These are phyloP conservation scores for Eremobia ochroleuca DNA, from an alignment of 2,888 invertebrate genomes.

Conservation along the genomic window DNA sequence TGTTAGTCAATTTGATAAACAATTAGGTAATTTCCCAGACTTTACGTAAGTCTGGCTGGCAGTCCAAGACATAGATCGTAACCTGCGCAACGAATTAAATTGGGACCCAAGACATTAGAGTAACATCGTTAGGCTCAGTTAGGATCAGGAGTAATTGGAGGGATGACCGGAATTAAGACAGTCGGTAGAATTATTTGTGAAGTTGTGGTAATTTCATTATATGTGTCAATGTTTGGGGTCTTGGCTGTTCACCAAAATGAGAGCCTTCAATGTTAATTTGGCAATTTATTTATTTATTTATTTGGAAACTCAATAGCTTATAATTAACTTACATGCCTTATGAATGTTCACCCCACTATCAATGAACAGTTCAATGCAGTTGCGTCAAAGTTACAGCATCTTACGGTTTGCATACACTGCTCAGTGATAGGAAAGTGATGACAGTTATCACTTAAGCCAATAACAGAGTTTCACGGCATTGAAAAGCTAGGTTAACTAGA, in stretches of 20 bases:
- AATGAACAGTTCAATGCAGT: no score
- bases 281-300: no score
- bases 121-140: constrained; percentile 54
- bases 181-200: constrained; percentile 35
- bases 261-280: constrained; percentile 1
- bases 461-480: no score
- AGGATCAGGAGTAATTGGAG: constrained; percentile 53
- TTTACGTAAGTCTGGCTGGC: background rate
- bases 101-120: constrained; percentile 50
- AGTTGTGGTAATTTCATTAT: constrained; percentile 27
- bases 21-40: background rate
- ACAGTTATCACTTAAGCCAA: no score
- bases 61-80: constrained; percentile 12
- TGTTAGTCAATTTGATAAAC: background rate
- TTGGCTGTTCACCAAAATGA: constrained; percentile 7
- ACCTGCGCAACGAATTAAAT: constrained; percentile 51
- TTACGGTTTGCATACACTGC: no score
- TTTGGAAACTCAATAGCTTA: no score
- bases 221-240: background rate
- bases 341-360: no score
- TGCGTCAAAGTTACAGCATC: no score
- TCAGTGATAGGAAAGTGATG: no score
- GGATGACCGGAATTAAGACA: constrained; percentile 39
- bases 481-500: no score
- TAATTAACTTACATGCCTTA: no score